Conservation (phyloP, 1,140 invertebrate genomes). For the Coptotermes formosanus region DNA sequence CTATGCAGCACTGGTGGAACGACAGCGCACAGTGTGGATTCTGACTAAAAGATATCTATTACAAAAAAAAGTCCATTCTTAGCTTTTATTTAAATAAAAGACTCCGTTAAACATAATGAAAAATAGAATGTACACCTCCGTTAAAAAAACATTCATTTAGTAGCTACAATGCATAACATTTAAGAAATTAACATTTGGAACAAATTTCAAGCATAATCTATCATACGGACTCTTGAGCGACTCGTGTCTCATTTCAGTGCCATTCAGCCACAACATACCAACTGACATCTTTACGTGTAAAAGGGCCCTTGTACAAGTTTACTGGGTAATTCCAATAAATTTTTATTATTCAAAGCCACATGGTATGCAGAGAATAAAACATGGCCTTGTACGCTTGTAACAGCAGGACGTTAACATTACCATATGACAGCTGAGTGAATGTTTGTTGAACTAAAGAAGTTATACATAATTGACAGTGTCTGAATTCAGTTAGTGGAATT, state of each 20-base stretch:
- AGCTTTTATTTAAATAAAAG: constrained; percentile 13
- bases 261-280: too few relatives aligned
- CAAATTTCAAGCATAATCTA: too few relatives aligned
- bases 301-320: background rate
- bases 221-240: too few relatives aligned
- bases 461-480: background rate
- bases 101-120: background rate
- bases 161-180: background rate
- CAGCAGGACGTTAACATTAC: background rate
- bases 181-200: too few relatives aligned
- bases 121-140: background rate
- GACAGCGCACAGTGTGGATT: too few relatives aligned
- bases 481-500: background rate
- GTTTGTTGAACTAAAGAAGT: background rate
- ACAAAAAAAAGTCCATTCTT: background rate
- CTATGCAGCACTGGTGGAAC: too few relatives aligned
- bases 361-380: too few relatives aligned
- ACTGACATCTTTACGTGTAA: too few relatives aligned
- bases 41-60: background rate
- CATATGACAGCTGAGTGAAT: background rate
- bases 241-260: background rate
- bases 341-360: background rate
- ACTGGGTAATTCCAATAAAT: background rate
- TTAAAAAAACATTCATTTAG: background rate
- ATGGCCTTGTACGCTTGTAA: too few relatives aligned